Conservation (phyloP, 2,888 invertebrate genomes). For the Villa cingulata region DNA sequence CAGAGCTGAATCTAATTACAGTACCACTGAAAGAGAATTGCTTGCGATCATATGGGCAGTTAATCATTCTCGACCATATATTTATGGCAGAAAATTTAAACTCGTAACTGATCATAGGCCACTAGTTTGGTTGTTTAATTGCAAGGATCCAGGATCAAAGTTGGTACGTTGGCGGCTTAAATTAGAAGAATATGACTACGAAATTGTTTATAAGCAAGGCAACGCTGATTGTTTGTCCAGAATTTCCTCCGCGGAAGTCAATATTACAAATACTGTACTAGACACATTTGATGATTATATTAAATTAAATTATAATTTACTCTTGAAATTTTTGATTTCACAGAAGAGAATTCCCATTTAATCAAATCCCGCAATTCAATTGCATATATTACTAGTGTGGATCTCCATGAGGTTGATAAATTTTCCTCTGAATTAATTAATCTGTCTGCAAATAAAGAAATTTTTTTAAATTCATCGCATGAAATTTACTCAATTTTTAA, state of each 20-base stretch:
- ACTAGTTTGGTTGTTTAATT: constrained; percentile 15
- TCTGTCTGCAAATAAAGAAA: too few relatives aligned
- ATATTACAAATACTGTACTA: too few relatives aligned
- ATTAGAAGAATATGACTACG: constrained; percentile 20
- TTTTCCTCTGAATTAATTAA: too few relatives aligned
- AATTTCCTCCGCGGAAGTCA: not conserved
- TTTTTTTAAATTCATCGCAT: not conserved
- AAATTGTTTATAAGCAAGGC: constrained; percentile 17
- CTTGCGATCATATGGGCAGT: constrained; percentile 17
- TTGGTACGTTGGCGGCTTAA: constrained; percentile 20
- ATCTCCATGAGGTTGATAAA: too few relatives aligned
- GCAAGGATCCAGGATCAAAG: constrained; percentile 16
- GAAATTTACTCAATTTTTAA: constrained; percentile 8
- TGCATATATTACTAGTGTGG: too few relatives aligned
- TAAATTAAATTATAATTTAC: too few relatives aligned
- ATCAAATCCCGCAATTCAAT: too few relatives aligned
- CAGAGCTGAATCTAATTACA: constrained; percentile 14
- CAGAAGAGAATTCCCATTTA: too few relatives aligned
- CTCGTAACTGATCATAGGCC: constrained; percentile 22
- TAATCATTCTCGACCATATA: constrained; percentile 19
- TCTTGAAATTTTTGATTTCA: too few relatives aligned
- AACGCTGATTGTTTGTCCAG: constrained; percentile 21
- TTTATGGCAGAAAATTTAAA: constrained; percentile 19
- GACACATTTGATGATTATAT: too few relatives aligned
- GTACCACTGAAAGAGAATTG: constrained; percentile 17